Percentiles rank a stretch among this genome's conserved stretches.
Evolutionary conservation across 2,113 vertebrate species (phyloP).

Genomic region (Alectura lathami): DNA sequence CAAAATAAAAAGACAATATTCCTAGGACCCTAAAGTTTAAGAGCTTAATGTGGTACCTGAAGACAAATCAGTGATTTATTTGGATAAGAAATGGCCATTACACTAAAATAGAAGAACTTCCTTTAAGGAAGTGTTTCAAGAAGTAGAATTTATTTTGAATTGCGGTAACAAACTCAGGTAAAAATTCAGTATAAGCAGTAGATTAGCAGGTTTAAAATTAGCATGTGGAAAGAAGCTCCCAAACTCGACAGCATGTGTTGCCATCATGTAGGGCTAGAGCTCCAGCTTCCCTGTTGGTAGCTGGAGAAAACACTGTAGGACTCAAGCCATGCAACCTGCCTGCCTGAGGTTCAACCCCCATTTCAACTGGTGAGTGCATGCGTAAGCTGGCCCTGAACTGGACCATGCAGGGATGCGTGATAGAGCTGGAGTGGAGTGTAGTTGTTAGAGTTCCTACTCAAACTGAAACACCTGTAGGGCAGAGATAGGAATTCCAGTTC

Average conservation of each 20-base stretch:
- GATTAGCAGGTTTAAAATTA: neutral
- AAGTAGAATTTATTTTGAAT: neutral
- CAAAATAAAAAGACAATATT: neutral
- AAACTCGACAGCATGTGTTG: rapidly evolving
- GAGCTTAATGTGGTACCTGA: neutral
- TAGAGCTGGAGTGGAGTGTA: neutral
- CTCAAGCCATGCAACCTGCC: neutral
- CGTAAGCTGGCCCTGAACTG: neutral
- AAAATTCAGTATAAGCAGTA: neutral
- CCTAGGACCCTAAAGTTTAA: neutral
- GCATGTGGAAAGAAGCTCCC: neutral
- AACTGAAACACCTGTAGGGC: neutral
- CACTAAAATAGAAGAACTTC: neutral
- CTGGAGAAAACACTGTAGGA: neutral
- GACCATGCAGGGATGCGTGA: neutral
- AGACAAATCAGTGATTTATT: neutral
- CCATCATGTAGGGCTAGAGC: neutral
- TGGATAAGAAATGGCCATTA: neutral
- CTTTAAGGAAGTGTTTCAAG: neutral
- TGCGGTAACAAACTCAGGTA: neutral
- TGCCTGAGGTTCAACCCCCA: neutral
- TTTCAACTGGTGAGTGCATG: rapidly evolving
- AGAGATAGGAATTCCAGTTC: neutral
- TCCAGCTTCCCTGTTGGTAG: neutral
- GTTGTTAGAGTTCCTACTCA: neutral